phyloP scores from a whole-genome alignment of 2,797 vertebrate species.

The Sparus aurata region DNA sequence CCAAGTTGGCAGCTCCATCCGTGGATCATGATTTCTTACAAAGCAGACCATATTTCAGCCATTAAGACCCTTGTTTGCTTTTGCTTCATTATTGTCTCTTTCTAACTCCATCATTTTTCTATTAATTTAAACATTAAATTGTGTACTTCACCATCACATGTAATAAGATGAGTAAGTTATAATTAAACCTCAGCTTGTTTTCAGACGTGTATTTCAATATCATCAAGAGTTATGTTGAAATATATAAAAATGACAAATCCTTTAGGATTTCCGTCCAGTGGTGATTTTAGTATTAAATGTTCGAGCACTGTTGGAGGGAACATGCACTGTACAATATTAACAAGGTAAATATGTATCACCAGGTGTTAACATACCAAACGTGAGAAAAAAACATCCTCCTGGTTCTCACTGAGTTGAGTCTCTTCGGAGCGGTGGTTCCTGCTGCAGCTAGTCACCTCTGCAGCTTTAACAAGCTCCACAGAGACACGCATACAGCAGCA shows the following conservation, averaged over 20 bases:
- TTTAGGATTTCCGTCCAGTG: background rate
- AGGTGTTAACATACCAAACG: slow-evolving; percentile 7
- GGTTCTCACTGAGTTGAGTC: slow-evolving; percentile 41
- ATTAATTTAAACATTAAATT: background rate
- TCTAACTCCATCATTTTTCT: too few relatives aligned
- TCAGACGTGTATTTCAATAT: background rate
- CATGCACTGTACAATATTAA: background rate
- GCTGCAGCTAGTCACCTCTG: slow-evolving; percentile 33
- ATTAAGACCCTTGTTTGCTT: background rate
- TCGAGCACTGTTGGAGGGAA: background rate
- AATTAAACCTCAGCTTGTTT: background rate
- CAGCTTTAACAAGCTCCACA: slow-evolving; percentile 32
- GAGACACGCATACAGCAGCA: slow-evolving; percentile 19
- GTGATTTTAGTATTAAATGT: background rate
- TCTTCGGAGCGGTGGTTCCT: slow-evolving; percentile 37
- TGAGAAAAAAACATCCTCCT: slow-evolving; percentile 30
- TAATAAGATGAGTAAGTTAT: background rate
- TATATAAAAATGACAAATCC: background rate
- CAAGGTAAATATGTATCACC: slow-evolving; percentile 4
- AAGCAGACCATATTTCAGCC: background rate
- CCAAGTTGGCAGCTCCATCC: background rate
- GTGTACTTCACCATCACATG: background rate
- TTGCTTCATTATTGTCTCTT: background rate
- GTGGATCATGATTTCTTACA: background rate
- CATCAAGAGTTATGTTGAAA: background rate